Base-by-base conservation (phyloP, 2,113 vertebrate species). In the Pseudorectes ferrugineus region DNA sequence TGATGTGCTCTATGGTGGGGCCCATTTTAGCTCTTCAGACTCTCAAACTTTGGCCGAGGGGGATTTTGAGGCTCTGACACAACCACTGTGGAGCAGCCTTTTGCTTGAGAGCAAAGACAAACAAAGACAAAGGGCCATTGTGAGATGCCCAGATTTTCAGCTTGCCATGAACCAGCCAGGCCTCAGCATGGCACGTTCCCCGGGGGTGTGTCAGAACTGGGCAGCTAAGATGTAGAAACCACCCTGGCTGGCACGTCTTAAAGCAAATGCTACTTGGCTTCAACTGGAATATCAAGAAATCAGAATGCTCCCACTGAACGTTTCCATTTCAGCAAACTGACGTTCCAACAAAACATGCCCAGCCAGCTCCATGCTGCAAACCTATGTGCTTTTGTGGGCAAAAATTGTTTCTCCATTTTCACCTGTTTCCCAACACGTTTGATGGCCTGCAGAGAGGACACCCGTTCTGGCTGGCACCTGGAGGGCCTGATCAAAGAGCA, bases 261-360 rank as follows among this genome's bases (percentile, higher is more conserved):
- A 73, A 94, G 49, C 33, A 93, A 88, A 70, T 19, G 16, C 29
- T 51, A 23, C 45, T 86, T 85, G 63, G 54, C 59, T 92, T 88
- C 51, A 42, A 21, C 22, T 66, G 63, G 38, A 77, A 46, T 55
- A 46, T 40, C 54, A 62, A 38, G 33, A 80, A 68, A 82, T 20
- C 38, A 26, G 83, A 90, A 83, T 80, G 63, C 31, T 35, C 74
- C 55, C 7, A 29, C 21, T 38, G 42, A 83, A 80, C 29, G 12
- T 71, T 85, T 87, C 10, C 17, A 85, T 62, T 80, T 90, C 46
- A 80, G 49, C 23, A 65, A 85, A 85, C 10, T 3, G 5, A 49
- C 8, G 6, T 57, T 80, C 59, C 51, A 80, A 33, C 16, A 57
- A 68, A 85, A 38, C 7, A 7, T 3, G 16, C 10, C 75, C 43